phyloP scores from a whole-genome alignment of 2,888 invertebrate genomes.

The Agrotis exclamationis region DNA sequence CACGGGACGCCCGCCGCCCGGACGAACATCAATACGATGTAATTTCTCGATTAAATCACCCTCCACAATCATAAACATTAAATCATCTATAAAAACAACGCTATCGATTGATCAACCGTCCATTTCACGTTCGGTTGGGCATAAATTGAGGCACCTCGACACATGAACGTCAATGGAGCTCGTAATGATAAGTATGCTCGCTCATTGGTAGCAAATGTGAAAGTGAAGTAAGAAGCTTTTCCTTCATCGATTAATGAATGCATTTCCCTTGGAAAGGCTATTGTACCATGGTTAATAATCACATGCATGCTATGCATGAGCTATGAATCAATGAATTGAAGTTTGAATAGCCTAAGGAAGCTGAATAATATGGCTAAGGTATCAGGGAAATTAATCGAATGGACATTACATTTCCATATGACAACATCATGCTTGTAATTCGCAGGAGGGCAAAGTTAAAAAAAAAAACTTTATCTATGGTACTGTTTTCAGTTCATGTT shows the following conservation, averaged over 20 bases:
- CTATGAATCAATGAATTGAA: background rate
- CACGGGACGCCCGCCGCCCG: too few relatives aligned
- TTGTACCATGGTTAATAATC: slow-evolving; percentile 29
- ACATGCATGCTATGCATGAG: background rate
- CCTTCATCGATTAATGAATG: slow-evolving; percentile 63
- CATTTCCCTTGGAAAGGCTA: slow-evolving; percentile 65
- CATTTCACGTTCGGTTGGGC: slow-evolving; percentile 58
- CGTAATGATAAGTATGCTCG: slow-evolving; percentile 58
- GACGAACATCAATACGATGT: too few relatives aligned
- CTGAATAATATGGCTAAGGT: too few relatives aligned
- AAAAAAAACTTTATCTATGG: too few relatives aligned
- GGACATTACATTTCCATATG: too few relatives aligned
- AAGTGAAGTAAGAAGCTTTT: slow-evolving; percentile 68
- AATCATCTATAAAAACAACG: slow-evolving; percentile 10
- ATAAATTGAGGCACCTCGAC: slow-evolving; percentile 44
- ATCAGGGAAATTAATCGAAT: too few relatives aligned
- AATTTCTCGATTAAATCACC: background rate
- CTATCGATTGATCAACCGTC: slow-evolving; percentile 33
- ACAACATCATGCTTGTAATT: background rate
- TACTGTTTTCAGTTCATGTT: too few relatives aligned
- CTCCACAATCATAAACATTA: slow-evolving; percentile 1
- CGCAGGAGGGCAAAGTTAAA: too few relatives aligned
- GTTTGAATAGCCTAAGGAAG: background rate
- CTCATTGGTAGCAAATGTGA: slow-evolving; percentile 58
- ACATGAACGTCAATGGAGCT: slow-evolving; percentile 55